Percentiles rank a stretch among this genome's conserved stretches.
Conservation (phyloP, 2,888 invertebrate species). For the Pegoplata infirma region DNA sequence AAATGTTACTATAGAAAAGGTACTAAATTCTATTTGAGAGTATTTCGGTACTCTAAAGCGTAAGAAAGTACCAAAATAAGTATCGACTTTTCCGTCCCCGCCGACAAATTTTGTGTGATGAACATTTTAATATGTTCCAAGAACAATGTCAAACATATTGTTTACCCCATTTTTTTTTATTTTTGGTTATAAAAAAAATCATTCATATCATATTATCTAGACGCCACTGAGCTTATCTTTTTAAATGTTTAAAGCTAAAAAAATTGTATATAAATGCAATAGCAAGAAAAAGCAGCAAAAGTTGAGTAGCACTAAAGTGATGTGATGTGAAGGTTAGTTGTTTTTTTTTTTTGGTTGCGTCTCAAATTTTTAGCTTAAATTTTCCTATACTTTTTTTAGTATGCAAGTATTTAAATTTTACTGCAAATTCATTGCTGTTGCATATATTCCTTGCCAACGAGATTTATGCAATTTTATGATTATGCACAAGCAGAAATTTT, state of each 20-base stretch:
- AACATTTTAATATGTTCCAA: neutral
- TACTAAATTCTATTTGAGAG: too few species aligned
- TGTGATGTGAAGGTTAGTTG: neutral
- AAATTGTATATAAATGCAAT: neutral
- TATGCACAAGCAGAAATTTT: neutral
- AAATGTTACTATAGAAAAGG: too few species aligned
- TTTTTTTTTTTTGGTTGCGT: neutral
- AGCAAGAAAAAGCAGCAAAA: neutral
- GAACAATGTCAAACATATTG: neutral
- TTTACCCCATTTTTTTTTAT: too few species aligned
- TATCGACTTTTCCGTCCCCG: too few species aligned
- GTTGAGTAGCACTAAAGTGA: neutral
- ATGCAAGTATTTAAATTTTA: slow-evolving; percentile 44
- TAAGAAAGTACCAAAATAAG: too few species aligned
- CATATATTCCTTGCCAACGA: neutral
- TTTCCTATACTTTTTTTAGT: neutral
- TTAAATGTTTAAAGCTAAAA: neutral
- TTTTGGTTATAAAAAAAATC: neutral
- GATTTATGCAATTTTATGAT: slow-evolving; percentile 37
- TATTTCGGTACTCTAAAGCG: too few species aligned
- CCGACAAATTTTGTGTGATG: too few species aligned
- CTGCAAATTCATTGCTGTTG: slow-evolving; percentile 12
- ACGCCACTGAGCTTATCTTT: slow-evolving; percentile 53
- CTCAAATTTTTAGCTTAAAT: neutral
- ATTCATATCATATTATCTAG: slow-evolving; percentile 14